Percentiles rank a stretch among this genome's conserved stretches.
Evolutionary conservation across 2,113 vertebrate species (phyloP).

Genomic region (Turdus rufiventris): DNA sequence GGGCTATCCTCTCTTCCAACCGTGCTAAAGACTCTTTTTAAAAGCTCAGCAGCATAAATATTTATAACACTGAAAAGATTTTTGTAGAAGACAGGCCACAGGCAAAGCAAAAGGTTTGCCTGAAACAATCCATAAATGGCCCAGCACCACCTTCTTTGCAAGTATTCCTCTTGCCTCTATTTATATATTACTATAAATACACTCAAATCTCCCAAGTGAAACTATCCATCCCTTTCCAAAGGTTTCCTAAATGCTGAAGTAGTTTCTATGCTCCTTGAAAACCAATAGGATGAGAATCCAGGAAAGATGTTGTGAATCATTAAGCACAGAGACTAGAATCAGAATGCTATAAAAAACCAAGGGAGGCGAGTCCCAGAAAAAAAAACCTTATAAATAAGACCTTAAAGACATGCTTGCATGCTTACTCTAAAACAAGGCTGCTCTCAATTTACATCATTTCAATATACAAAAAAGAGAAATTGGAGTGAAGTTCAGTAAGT

Average conservation of each 20-base stretch:
- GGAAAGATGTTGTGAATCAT: background rate
- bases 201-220: background rate
- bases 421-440: background rate
- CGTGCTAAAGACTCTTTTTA: background rate
- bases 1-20: background rate
- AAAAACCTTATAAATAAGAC: background rate
- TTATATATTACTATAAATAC: conserved; percentile 9
- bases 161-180: background rate
- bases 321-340: background rate
- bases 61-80: background rate
- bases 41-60: background rate
- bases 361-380: background rate
- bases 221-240: background rate
- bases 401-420: rapidly evolving
- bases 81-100: background rate
- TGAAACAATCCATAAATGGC: background rate
- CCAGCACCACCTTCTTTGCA: background rate
- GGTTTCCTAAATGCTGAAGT: background rate
- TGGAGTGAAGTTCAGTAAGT: background rate
- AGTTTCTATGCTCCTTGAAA: background rate
- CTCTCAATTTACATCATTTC: background rate
- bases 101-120: background rate
- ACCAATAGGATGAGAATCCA: background rate
- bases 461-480: background rate
- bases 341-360: background rate